Conservation (phyloP, 1,140 invertebrate genomes). For the Steinernema feltiae region DNA sequence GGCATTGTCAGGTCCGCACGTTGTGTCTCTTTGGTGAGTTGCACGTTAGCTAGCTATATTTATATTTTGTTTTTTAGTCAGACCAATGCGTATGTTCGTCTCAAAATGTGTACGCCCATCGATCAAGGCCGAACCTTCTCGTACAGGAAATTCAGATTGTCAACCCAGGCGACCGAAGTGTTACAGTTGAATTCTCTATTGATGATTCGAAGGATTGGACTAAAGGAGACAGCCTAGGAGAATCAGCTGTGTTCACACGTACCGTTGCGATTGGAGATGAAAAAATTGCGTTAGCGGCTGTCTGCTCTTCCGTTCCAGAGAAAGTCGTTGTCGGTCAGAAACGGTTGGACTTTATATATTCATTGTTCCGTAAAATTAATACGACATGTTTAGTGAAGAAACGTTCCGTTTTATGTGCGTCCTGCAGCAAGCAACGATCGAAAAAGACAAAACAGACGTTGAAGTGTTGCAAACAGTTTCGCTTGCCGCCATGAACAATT, state of each 20-base stretch:
- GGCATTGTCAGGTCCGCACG: slow-evolving; percentile 20
- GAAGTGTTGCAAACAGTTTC: slow-evolving; percentile 16
- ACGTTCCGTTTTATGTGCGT: slow-evolving; percentile 47
- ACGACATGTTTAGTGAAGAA: slow-evolving; percentile 42
- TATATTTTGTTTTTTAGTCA: slow-evolving; percentile 23
- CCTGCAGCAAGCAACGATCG: slow-evolving; percentile 21
- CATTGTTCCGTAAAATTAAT: slow-evolving; percentile 4
- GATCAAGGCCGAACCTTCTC: slow-evolving; percentile 21
- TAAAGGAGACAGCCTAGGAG: background rate
- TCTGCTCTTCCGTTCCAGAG: slow-evolving; percentile 9
- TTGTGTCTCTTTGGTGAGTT: slow-evolving; percentile 27
- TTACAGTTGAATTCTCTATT: background rate
- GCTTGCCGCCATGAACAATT: slow-evolving; percentile 16
- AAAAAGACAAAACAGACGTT: background rate
- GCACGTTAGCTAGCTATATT: background rate
- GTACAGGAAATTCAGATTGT: slow-evolving; percentile 31
- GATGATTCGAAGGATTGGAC: slow-evolving; percentile 12
- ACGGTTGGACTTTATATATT: slow-evolving; percentile 16
- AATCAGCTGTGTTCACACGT: background rate
- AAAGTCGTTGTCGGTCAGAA: slow-evolving; percentile 16
- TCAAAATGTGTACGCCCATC: slow-evolving; percentile 25
- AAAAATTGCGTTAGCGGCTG: slow-evolving; percentile 13
- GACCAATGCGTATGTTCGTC: slow-evolving; percentile 31
- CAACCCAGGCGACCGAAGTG: slow-evolving; percentile 22
- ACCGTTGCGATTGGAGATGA: background rate